phyloP scores from a whole-genome alignment of 2,797 vertebrate genomes.

The Rhincodon typus region DNA sequence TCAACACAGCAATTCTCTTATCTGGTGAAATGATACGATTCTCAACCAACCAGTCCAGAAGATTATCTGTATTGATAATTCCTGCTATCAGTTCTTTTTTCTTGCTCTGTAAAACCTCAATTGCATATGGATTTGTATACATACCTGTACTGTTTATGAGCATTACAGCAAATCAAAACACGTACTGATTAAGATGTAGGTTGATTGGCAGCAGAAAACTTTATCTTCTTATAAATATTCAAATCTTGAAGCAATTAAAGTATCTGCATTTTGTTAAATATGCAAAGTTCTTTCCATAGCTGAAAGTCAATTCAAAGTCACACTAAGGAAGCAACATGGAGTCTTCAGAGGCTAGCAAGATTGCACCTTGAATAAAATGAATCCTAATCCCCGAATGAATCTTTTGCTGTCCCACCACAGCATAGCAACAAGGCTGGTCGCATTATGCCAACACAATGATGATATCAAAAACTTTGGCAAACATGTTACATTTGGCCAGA shows the following conservation, averaged over 20 bases:
- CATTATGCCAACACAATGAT: not conserved
- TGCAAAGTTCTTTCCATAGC: not conserved
- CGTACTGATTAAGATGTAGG: not conserved
- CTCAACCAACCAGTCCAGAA: conserved; percentile 61
- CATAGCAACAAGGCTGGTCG: conserved; percentile 49
- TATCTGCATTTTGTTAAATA: not conserved
- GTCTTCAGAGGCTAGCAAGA: not conserved
- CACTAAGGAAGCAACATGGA: too few species aligned
- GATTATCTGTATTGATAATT: conserved; percentile 58
- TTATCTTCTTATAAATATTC: not conserved
- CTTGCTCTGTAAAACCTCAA: conserved; percentile 61
- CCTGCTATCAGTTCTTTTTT: conserved; percentile 59
- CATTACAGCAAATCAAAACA: not conserved
- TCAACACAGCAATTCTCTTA: conserved; percentile 58
- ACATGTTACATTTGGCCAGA: not conserved
- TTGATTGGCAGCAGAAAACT: not conserved
- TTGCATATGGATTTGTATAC: conserved; percentile 61
- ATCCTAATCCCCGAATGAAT: not conserved
- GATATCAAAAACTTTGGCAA: conserved; percentile 9
- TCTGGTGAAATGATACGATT: conserved; percentile 57
- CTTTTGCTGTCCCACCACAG: conserved; percentile 34
- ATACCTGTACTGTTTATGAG: conserved; percentile 41
- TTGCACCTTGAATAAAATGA: not conserved
- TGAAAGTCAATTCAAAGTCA: too few species aligned
- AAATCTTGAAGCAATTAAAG: not conserved